phyloP scores from a whole-genome alignment of 1,140 invertebrate genomes.

The Lordiphosa mommai region DNA sequence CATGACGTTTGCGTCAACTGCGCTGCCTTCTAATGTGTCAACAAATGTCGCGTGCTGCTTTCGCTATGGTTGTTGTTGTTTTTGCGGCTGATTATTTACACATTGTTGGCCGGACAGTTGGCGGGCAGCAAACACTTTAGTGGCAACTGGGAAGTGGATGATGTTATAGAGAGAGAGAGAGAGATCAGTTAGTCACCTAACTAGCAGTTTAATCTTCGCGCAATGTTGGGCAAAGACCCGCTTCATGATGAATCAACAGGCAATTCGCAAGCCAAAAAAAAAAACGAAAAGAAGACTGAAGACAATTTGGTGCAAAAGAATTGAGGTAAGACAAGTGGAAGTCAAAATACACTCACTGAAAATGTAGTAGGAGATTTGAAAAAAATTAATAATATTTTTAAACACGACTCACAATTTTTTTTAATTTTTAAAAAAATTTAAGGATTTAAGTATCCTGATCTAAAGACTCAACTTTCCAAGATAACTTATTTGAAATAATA shows the following conservation, averaged over 20 bases:
- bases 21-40: conserved; percentile 36
- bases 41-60: conserved; percentile 61
- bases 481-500: too few relatives aligned
- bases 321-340: too few relatives aligned
- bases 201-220: conserved; percentile 1
- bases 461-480: too few relatives aligned
- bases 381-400: too few relatives aligned
- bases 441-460: too few relatives aligned
- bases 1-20: conserved; percentile 2
- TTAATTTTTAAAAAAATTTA: too few relatives aligned
- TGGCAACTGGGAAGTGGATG: neutral
- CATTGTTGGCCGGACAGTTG: neutral
- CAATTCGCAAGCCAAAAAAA: neutral
- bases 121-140: neutral
- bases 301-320: too few relatives aligned
- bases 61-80: conserved; percentile 31
- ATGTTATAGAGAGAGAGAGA: neutral
- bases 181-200: conserved; percentile 5
- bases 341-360: too few relatives aligned
- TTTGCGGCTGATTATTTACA: conserved; percentile 15
- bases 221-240: neutral
- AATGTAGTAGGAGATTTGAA: too few relatives aligned
- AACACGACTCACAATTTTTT: too few relatives aligned
- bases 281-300: neutral
- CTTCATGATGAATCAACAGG: conserved; percentile 2